Conservation (phyloP, 2,797 vertebrate genomes). For the Rhabdophis nuchalis region DNA sequence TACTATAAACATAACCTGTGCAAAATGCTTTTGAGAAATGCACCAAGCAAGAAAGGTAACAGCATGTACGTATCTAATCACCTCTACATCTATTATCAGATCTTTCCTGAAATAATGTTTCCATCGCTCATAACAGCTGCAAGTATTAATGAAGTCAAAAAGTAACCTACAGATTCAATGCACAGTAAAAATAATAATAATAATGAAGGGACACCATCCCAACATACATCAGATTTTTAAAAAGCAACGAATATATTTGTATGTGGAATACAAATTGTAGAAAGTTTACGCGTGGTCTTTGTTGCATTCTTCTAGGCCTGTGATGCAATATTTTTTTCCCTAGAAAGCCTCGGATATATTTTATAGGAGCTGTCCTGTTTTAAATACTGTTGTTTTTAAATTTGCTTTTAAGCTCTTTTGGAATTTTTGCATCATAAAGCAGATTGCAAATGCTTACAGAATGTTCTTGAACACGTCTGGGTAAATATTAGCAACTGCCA, state of each 20-base stretch:
- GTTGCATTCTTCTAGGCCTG: background rate
- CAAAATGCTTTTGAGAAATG: background rate
- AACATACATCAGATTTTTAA: background rate
- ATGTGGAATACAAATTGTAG: background rate
- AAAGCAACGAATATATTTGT: background rate
- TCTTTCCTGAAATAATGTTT: background rate
- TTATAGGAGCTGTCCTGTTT: background rate
- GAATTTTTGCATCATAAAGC: background rate
- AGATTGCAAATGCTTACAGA: background rate
- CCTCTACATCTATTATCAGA: background rate
- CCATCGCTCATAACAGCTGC: background rate
- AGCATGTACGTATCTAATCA: background rate
- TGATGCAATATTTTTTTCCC: fast-evolving
- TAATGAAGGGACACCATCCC: background rate
- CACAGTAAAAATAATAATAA: background rate
- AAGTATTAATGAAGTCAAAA: background rate
- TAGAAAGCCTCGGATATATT: background rate
- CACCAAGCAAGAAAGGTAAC: background rate
- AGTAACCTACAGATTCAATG: background rate
- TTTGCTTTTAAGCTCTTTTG: background rate
- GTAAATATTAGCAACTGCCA: background rate
- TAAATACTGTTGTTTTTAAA: background rate
- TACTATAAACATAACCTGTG: background rate
- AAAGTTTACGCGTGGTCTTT: background rate
- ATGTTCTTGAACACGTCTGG: background rate